Conservation (phyloP, 2,113 vertebrate species). For the Brachyhypopomus occidentalis region DNA sequence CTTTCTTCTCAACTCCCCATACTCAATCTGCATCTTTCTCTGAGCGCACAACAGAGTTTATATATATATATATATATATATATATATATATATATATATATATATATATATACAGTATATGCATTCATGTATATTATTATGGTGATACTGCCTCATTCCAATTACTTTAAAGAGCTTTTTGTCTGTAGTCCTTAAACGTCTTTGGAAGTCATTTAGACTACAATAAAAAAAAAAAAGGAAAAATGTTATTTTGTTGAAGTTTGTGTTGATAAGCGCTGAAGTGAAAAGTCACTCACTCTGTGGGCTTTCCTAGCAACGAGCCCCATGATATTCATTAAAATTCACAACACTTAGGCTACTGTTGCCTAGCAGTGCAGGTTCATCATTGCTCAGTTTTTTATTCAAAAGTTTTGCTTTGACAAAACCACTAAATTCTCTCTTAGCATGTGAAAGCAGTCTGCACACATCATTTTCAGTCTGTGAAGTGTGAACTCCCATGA, state of each 20-base stretch:
- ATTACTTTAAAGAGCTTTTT: slow-evolving; percentile 4
- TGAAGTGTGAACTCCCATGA: background rate
- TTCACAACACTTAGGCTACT: slow-evolving; percentile 15
- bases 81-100: no score
- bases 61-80: slow-evolving; percentile 8
- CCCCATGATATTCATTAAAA: slow-evolving; percentile 44
- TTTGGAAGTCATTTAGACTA: background rate
- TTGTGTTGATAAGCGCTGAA: slow-evolving; percentile 31
- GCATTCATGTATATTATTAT: background rate
- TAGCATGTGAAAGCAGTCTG: background rate
- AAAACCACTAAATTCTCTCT: background rate
- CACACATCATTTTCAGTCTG: background rate
- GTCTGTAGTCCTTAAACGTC: background rate
- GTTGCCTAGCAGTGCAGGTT: slow-evolving; percentile 29
- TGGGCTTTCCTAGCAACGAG: slow-evolving; percentile 32
- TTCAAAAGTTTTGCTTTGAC: slow-evolving; percentile 35
- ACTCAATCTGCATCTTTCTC: slow-evolving; percentile 22
- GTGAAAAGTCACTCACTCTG: slow-evolving; percentile 6
- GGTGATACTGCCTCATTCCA: background rate
- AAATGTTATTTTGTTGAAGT: slow-evolving; percentile 22
- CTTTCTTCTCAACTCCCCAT: slow-evolving; percentile 15
- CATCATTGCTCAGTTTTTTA: slow-evolving; percentile 9
- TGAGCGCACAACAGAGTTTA: slow-evolving; percentile 18
- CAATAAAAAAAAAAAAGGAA: background rate
- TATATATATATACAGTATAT: no score